Conservation (phyloP, 1,140 invertebrate species). For the Panagrolaimus sp. region DNA sequence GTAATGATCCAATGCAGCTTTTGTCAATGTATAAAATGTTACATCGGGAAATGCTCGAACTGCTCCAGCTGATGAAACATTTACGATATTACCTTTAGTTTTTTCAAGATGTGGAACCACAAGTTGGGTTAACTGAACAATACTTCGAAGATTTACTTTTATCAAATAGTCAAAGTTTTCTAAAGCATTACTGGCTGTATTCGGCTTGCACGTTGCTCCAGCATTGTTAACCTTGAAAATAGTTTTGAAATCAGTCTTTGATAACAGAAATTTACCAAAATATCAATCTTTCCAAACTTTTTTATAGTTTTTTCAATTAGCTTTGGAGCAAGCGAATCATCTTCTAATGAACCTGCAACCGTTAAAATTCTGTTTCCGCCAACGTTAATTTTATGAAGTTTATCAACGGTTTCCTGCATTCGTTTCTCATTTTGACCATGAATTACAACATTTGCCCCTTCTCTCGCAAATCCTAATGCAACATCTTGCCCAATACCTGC, state of each 20-base stretch:
- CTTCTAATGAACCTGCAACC: conserved; percentile 11
- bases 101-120: not conserved
- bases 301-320: conserved; percentile 53
- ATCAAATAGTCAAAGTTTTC: conserved; percentile 25
- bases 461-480: conserved; percentile 20
- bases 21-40: conserved; percentile 16
- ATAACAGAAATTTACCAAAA: conserved; percentile 66
- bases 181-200: conserved; percentile 11
- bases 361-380: not conserved
- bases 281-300: conserved; percentile 77
- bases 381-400: not conserved
- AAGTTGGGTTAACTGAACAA: conserved; percentile 18
- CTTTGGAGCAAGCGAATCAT: not conserved
- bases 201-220: conserved; percentile 11
- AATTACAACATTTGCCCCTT: conserved; percentile 32
- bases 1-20: conserved; percentile 20
- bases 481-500: conserved; percentile 28
- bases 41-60: not conserved
- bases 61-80: conserved; percentile 14
- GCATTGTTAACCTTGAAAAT: conserved; percentile 18
- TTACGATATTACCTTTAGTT: conserved; percentile 22
- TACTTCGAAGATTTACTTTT: conserved; percentile 21
- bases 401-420: not conserved
- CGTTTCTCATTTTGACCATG: conserved; percentile 22
- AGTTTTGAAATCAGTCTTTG: not conserved